Conservation (phyloP, 2,797 vertebrate species). For the Pitangus sulphuratus region DNA sequence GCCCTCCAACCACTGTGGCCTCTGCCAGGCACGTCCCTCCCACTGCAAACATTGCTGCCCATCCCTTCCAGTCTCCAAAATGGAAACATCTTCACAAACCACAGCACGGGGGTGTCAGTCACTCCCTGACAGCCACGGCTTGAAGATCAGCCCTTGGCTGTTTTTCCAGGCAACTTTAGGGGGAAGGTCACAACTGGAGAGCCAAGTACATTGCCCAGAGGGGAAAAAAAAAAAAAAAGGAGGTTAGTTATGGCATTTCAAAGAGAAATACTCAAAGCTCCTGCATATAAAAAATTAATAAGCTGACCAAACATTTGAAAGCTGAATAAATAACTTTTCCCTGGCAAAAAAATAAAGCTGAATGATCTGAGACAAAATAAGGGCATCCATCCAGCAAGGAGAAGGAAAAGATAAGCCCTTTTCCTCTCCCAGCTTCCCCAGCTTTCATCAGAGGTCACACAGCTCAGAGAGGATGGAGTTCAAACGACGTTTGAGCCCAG, state of each 20-base stretch:
- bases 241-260: neutral
- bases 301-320: conserved; percentile 47
- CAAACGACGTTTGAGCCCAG: neutral
- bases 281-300: conserved; percentile 46
- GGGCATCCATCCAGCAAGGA: conserved; percentile 7
- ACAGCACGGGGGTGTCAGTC: neutral
- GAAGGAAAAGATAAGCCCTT: conserved; percentile 32
- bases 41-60: fast-evolving
- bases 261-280: conserved; percentile 29
- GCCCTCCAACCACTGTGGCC: neutral
- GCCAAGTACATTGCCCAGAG: neutral
- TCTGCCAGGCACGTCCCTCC: neutral
- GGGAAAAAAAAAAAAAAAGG: neutral
- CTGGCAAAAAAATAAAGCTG: conserved; percentile 29
- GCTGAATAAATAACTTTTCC: conserved; percentile 42
- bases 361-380: conserved; percentile 16
- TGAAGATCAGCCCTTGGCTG: neutral
- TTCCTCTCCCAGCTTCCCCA: neutral
- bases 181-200: neutral
- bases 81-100: neutral
- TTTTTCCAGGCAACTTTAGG: neutral
- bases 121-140: fast-evolving
- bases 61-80: neutral
- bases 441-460: neutral
- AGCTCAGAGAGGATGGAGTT: conserved; percentile 6